phyloP scores from a whole-genome alignment of 30 jellyfish, hydroid and myxozoan species.

The Hydractinia symbiolongicarpus region DNA sequence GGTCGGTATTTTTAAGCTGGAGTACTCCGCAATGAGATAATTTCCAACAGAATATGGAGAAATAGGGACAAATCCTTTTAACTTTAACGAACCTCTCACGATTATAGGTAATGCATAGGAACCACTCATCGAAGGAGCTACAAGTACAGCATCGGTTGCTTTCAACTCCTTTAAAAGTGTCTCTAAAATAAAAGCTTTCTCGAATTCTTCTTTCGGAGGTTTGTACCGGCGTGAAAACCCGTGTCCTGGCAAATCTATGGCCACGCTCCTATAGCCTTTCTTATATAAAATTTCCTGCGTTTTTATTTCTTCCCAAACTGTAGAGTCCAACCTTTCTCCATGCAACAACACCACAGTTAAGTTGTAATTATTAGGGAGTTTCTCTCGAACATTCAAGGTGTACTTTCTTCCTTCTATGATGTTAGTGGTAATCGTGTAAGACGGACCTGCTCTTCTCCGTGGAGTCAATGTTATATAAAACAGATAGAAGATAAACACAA shows the following conservation, averaged over 20 bases:
- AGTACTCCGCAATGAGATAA: slow-evolving; percentile 37
- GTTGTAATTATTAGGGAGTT: background rate
- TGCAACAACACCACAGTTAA: slow-evolving; percentile 40
- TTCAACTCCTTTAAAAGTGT: slow-evolving; percentile 32
- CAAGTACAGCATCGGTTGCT: slow-evolving; percentile 34
- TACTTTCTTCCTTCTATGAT: slow-evolving; percentile 8
- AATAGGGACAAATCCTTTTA: slow-evolving; percentile 52
- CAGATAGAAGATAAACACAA: background rate
- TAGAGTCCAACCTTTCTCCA: slow-evolving; percentile 10
- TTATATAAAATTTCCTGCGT: slow-evolving; percentile 37
- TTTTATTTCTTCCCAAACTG: slow-evolving; percentile 43
- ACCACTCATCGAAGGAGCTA: slow-evolving; percentile 54
- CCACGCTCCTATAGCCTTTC: slow-evolving; percentile 39
- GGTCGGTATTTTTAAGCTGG: slow-evolving; percentile 27
- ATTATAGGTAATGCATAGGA: slow-evolving; percentile 60
- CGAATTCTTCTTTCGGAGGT: slow-evolving; percentile 18
- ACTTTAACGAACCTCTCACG: slow-evolving; percentile 38
- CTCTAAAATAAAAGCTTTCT: slow-evolving; percentile 35
- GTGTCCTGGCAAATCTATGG: slow-evolving; percentile 32
- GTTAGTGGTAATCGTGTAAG: slow-evolving; percentile 14
- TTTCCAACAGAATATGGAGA: slow-evolving; percentile 38
- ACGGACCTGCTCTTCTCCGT: background rate
- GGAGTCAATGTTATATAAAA: background rate
- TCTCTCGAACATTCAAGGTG: slow-evolving; percentile 10
- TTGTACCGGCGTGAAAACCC: background rate